Percentiles rank a stretch among this genome's conserved stretches.
phyloP scores from a whole-genome alignment of 2,888 invertebrate species.

The Megalurothrips usitatus region DNA sequence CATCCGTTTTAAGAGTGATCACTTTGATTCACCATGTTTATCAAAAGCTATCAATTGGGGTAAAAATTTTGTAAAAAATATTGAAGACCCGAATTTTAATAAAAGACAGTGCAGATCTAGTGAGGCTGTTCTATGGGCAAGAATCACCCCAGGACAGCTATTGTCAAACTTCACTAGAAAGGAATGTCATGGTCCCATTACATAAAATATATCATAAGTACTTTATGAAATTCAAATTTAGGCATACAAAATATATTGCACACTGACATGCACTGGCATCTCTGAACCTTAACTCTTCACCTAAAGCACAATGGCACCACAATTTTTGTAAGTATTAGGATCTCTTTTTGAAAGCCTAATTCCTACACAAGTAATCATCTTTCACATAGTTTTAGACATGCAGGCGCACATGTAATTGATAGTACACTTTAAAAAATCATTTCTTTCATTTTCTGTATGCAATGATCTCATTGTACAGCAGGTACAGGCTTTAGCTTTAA shows the following conservation, averaged over 20 bases:
- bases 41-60: not conserved
- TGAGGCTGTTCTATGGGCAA: not conserved
- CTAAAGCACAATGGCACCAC: slow-evolving; percentile 17
- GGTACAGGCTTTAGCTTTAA: not conserved
- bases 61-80: no score
- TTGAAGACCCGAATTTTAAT: no score
- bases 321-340: slow-evolving; percentile 8
- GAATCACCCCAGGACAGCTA: not conserved
- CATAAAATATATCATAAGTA: not conserved
- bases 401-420: not conserved
- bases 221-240: not conserved
- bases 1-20: not conserved
- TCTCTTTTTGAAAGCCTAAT: not conserved
- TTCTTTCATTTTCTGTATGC: not conserved
- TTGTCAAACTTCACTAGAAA: not conserved
- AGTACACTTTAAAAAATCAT: not conserved
- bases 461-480: not conserved
- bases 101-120: no score
- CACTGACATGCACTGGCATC: not conserved
- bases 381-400: no score
- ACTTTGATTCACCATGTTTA: not conserved
- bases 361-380: not conserved
- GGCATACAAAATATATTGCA: not conserved
- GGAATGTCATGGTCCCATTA: slow-evolving; percentile 24
- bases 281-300: not conserved